Evolutionary conservation across 2,797 vertebrate species (phyloP), one percentile per base, ranked within the genome.

Genomic region (Gymnoscopelus braueri): DNA sequence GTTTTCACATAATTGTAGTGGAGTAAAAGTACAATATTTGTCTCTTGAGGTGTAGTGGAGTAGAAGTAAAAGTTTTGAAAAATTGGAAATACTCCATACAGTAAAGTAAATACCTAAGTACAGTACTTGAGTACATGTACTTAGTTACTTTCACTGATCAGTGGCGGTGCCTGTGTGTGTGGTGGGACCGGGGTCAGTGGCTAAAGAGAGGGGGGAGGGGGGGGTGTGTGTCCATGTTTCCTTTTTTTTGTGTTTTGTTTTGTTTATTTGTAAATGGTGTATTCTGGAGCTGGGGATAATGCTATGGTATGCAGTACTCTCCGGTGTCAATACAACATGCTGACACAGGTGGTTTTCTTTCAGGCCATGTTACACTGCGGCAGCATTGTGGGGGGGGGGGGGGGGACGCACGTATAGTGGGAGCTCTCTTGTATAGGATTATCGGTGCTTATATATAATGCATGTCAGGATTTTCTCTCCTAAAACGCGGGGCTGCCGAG

Each of bases 331-430:
- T 87, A 86, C 87, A 93, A 92, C 87, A 78, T 91, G 94, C 93
- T 94, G 93, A 94, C 89, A 81, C 77, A 81, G 67, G 86, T 88
- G 90, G 66, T 92, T 91, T 88, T 83, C 89, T 91, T 93, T 93
- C 83, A 92, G 66, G 7, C 50, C 73, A 9, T 64, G 77, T 72
- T 73, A 69, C 72, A 62, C 70, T 65, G 78, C 69, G 71, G 61
- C 55, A 12, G n/a, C 65, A 72, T 72, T 62, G 56, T 59, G 39
- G 12, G 57, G 74, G 35, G 12, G 12, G 49, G 50, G 13, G 49
- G 50, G 13, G 50, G 12, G 47, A 58, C 26, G 58, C 78, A 82
- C 81, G 84, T 83, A 89, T 80, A 83, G 79, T 83, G 68, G 60
- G 61, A 72, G 47, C 23, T 55, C 48, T 65, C n/a, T 11, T 2